phyloP scores from a whole-genome alignment of 2,888 invertebrate genomes.

The Leptinotarsa rubiginosa region DNA sequence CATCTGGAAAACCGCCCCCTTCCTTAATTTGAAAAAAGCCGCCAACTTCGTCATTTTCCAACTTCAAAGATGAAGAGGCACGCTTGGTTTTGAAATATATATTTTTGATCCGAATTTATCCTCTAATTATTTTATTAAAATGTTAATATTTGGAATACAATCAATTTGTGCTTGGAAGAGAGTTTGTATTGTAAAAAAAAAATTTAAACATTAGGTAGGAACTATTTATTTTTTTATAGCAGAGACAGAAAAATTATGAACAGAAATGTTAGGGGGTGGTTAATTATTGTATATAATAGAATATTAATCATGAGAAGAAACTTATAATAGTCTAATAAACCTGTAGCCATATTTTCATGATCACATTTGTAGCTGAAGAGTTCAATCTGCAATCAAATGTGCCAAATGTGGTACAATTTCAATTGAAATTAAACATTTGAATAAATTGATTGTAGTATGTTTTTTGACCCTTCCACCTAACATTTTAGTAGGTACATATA shows the following conservation, averaged over 20 bases:
- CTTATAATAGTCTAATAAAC: not conserved
- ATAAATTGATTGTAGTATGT: not conserved
- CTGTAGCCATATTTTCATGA: not conserved
- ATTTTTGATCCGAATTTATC: too few relatives aligned
- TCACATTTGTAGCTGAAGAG: constrained; percentile 3
- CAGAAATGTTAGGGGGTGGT: not conserved
- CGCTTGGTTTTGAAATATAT: too few relatives aligned
- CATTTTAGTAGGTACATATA: too few relatives aligned
- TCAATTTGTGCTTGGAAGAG: too few relatives aligned
- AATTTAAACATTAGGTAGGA: not conserved
- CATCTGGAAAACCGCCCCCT: too few relatives aligned
- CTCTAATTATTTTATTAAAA: too few relatives aligned
- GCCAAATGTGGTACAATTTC: not conserved
- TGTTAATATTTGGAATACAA: too few relatives aligned
- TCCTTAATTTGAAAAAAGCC: too few relatives aligned
- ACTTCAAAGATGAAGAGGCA: too few relatives aligned
- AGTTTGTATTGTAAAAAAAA: not conserved
- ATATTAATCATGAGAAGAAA: not conserved
- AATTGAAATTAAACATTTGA: not conserved
- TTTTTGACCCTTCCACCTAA: too few relatives aligned
- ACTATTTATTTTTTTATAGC: not conserved
- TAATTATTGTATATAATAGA: not conserved
- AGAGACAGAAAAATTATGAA: not conserved
- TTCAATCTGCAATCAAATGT: constrained; percentile 6
- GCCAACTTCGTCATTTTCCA: too few relatives aligned